These are phyloP conservation scores for Castor canadensis DNA, from an alignment of 2,113 vertebrate genomes.

Conservation along the genomic window DNA sequence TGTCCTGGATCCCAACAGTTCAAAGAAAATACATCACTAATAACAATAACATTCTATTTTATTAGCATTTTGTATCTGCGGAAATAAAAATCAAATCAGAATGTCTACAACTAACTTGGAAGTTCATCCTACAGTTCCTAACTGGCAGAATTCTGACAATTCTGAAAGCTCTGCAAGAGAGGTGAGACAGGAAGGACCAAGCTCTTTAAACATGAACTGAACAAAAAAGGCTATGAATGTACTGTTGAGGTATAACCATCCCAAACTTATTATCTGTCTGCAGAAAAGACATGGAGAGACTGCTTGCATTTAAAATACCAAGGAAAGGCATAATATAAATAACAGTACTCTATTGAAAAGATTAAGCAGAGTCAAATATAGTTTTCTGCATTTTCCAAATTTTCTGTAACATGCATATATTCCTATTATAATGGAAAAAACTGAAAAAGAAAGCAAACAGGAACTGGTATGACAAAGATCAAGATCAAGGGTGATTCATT, in stretches of 20 bases:
- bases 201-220: not conserved
- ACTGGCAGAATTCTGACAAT: not conserved
- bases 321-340: not conserved
- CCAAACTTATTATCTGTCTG: not conserved
- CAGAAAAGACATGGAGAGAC: not conserved
- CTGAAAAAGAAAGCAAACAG: not conserved
- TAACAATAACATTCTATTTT: not conserved
- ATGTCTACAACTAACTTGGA: not conserved
- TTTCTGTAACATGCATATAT: not conserved
- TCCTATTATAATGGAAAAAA: not conserved
- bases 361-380: not conserved
- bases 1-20: not conserved
- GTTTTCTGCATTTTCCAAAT: slow-evolving; percentile 3
- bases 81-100: not conserved
- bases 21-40: not conserved
- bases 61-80: not conserved
- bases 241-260: not conserved
- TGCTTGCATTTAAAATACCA: not conserved
- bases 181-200: not conserved
- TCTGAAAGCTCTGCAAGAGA: no score
- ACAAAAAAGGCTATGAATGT: not conserved
- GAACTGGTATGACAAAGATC: not conserved
- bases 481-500: not conserved
- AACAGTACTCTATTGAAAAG: not conserved
- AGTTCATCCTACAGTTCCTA: not conserved